Evolutionary conservation across 2,888 invertebrate species (phyloP).

Genomic region (Rhorus exstirpatorius): DNA sequence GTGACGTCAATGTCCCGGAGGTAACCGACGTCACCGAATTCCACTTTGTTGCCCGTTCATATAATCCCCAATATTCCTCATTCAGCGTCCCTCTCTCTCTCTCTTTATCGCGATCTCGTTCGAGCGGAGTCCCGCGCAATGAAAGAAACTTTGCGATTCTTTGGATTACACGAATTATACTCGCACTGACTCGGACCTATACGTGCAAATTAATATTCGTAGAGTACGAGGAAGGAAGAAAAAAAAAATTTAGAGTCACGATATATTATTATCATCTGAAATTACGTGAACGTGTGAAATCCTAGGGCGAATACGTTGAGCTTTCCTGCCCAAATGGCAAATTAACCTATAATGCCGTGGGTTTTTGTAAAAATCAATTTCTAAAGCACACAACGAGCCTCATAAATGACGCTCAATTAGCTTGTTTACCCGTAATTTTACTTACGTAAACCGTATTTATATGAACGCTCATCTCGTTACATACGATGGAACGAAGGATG

Average conservation of each 20-base stretch:
- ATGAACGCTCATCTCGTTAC: neutral
- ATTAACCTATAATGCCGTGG: neutral
- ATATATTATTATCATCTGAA: neutral
- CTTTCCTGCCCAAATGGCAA: neutral
- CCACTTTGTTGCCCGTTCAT: slow-evolving; percentile 19
- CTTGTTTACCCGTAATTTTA: slow-evolving; percentile 9
- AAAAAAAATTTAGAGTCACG: neutral
- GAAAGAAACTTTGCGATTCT: slow-evolving; percentile 12
- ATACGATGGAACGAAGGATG: slow-evolving; percentile 6
- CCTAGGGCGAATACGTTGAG: neutral
- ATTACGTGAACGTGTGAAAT: neutral
- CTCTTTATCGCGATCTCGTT: neutral
- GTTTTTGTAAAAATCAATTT: slow-evolving; percentile 11
- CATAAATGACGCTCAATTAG: slow-evolving; percentile 24
- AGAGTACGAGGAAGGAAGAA: neutral
- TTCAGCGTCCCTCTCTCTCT: neutral
- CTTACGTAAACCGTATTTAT: neutral
- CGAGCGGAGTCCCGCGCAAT: slow-evolving; percentile 8
- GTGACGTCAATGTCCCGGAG: slow-evolving; percentile 54
- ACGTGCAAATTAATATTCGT: slow-evolving; percentile 28
- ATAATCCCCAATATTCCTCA: slow-evolving; percentile 7
- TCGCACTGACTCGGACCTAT: neutral
- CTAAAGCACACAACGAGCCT: slow-evolving; percentile 3
- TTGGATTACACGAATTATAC: slow-evolving; percentile 2
- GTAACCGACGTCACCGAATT: slow-evolving; percentile 43